Conservation (phyloP, 2,888 invertebrate species). For the Microchrysa polita region DNA sequence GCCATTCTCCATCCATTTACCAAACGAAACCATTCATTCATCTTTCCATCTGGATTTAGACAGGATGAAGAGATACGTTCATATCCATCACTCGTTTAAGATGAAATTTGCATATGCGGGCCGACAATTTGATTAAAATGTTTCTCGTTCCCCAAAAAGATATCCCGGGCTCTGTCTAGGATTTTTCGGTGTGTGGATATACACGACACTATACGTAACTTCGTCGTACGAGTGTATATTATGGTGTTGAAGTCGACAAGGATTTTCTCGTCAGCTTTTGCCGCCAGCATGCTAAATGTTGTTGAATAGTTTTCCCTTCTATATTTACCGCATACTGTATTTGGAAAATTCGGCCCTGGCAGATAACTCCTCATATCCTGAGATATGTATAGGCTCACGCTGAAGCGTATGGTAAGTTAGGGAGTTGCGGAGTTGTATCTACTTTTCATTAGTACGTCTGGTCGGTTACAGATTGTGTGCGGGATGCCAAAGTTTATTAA, state of each 20-base stretch:
- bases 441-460: conserved; percentile 3
- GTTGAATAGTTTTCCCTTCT: neutral
- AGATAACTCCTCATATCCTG: neutral
- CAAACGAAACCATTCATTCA: conserved; percentile 20
- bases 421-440: neutral
- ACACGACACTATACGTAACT: too few species aligned
- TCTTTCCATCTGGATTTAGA: conserved; percentile 32
- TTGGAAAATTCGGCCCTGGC: neutral
- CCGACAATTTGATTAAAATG: conserved; percentile 42
- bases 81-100: conserved; percentile 36
- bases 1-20: conserved; percentile 32
- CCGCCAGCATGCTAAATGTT: too few species aligned
- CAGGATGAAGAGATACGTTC: conserved; percentile 29
- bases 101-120: conserved; percentile 42
- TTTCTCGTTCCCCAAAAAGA: conserved; percentile 15
- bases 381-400: neutral
- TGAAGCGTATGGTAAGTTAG: neutral
- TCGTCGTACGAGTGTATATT: too few species aligned
- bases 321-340: neutral
- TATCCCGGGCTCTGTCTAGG: neutral
- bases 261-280: neutral
- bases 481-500: neutral
- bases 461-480: neutral
- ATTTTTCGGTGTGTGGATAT: neutral
- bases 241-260: conserved; percentile 15